Conservation (phyloP, 2,797 vertebrate species). For the Propithecus deckenii region DNA sequence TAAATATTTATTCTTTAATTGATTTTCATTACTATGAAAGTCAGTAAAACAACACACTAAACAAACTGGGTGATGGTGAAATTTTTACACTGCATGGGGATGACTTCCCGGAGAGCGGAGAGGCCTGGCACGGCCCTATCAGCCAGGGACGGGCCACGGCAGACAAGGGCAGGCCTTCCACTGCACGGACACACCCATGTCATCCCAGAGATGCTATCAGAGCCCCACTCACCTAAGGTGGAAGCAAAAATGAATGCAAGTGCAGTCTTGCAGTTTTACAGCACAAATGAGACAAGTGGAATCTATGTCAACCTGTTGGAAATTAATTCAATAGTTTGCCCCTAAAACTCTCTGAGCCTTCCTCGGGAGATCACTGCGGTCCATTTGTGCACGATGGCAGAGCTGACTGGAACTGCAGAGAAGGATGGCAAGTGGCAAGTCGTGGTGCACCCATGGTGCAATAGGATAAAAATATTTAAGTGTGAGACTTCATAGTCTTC, state of each 20-base stretch:
- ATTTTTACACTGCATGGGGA: not conserved
- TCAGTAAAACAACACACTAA: slow-evolving; percentile 30
- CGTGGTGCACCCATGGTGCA: accelerated
- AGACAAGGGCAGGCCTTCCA: not conserved
- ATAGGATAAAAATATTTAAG: not conserved
- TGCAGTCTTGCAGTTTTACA: not conserved
- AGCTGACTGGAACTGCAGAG: not conserved
- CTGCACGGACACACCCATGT: not conserved
- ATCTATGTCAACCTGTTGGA: not conserved
- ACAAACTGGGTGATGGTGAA: slow-evolving; percentile 37
- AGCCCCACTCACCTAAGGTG: not conserved
- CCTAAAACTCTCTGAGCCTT: not conserved
- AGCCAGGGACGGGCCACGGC: not conserved
- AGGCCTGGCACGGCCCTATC: not conserved
- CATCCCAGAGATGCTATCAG: not conserved
- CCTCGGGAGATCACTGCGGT: not conserved
- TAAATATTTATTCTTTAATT: slow-evolving; percentile 54
- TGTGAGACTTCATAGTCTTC: not conserved
- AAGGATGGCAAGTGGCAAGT: not conserved
- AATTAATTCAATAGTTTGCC: not conserved
- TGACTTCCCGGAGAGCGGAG: not conserved
- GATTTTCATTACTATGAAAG: slow-evolving; percentile 38
- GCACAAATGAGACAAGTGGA: not conserved
- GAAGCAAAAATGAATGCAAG: not conserved
- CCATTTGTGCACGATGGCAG: not conserved